Base-by-base conservation (phyloP, 2,113 vertebrate genomes). In the Silurus glanis region DNA sequence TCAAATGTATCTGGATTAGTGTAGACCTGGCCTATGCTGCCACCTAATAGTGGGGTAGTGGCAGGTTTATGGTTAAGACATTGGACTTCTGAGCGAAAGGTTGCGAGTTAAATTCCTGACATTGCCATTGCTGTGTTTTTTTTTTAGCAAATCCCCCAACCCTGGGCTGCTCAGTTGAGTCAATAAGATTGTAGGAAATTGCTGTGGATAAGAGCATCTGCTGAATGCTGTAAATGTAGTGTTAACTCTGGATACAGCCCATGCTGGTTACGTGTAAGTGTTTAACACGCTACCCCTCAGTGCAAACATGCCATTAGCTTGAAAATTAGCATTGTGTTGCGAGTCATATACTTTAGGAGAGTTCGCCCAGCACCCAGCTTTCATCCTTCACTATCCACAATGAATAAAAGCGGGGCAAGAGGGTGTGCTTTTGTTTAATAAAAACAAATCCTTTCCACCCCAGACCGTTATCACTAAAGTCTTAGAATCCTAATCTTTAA, bases 401-500 rank as follows among this genome's bases (percentile, higher is more conserved):
- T 2, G 16, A 79, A 79, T 5, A 7, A 59, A 45, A 45, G 45
- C 2, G 9, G 25, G 28, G 56, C 9, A 9, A 37, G 12, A 45
- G 4, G 25, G 72, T 72, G 28, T 19, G 14, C 25, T 45, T 21
- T 25, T 49, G 23, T 16, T 56, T 72, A 58, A 72, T 74, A 58
- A 83, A 72, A 19, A 23, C 19, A 72, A 83, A 2, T 47, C 9
- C 1, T n/a, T n/a, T 5, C 16, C 2, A 16, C 13, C 6, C 19
- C 51, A 25, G 74, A 76, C 51, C 9, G 25, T 23, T 74, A 74
- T 51, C 71, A 19, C 16, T 21, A 23, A 10, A 23, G 37, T 81
- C 6, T 62, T 51, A 53, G 47, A 64, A 23, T 82, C 64, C 62
- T 74, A 74, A 82, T 81, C 56, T 62, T 59, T 71, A 21, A 45